A percentile compares a stretch with the other conserved stretches of the same genome.
These are phyloP conservation scores for Vollenhovia emeryi DNA, from an alignment of 1,140 invertebrate genomes.

Conservation along the genomic window DNA sequence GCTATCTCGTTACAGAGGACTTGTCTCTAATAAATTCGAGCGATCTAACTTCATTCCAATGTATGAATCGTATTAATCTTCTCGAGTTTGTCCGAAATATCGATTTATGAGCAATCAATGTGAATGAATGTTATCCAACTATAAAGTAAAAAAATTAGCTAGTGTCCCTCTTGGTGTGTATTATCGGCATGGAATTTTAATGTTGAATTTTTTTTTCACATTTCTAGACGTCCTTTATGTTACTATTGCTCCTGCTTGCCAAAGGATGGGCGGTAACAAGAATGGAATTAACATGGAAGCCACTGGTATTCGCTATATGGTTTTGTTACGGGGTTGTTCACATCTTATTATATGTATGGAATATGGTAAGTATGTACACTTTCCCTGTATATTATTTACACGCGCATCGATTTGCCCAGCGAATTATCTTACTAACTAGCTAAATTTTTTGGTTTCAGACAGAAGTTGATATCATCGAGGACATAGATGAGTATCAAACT, in stretches of 20 bases:
- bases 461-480: constrained; percentile 97
- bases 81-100: too few species aligned
- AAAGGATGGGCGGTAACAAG: constrained; percentile 99
- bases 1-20: too few species aligned
- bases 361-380: constrained; percentile 90
- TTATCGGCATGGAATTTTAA: neutral
- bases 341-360: constrained; percentile 97
- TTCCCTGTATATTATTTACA: neutral
- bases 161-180: neutral
- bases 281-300: constrained; percentile 94
- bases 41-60: too few species aligned
- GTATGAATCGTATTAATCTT: too few species aligned
- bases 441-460: constrained; percentile 89
- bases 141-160: neutral
- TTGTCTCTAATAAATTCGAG: too few species aligned
- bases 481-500: constrained; percentile 98
- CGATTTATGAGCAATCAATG: neutral
- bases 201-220: constrained; percentile 43
- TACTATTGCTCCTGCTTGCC: constrained; percentile 96
- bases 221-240: constrained; percentile 96
- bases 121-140: neutral
- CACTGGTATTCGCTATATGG: constrained; percentile 96
- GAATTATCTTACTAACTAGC: neutral
- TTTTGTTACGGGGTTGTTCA: constrained; percentile 96
- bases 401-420: neutral